Evolutionary conservation across 2,888 invertebrate genomes (phyloP).

Genomic region (Temnothorax ravouxi): DNA sequence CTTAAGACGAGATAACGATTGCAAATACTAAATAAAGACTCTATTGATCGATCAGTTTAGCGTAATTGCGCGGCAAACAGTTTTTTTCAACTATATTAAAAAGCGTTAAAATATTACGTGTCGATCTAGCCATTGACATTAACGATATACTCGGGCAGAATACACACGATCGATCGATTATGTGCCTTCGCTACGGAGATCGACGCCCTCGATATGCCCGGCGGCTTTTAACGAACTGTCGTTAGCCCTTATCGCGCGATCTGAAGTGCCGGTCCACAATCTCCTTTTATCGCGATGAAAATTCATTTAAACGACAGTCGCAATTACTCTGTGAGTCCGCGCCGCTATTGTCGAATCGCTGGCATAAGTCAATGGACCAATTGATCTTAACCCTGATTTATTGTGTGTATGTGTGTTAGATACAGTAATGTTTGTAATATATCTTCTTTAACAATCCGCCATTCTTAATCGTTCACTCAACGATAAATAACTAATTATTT

Average conservation of each 20-base stretch:
- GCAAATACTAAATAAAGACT: not conserved
- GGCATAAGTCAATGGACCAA: conserved; percentile 40
- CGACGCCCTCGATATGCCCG: conserved; percentile 60
- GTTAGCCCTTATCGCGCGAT: conserved; percentile 71
- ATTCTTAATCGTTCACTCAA: not conserved
- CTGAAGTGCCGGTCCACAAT: conserved; percentile 61
- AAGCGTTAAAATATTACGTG: conserved; percentile 2
- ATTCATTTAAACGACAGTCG: conserved; percentile 71
- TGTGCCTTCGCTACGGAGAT: conserved; percentile 56
- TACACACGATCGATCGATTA: conserved; percentile 61
- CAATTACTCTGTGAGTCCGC: conserved; percentile 56
- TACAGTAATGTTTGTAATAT: conserved; percentile 13
- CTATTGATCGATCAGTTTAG: conserved; percentile 18
- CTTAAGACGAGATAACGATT: not conserved
- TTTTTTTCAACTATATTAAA: conserved; percentile 15
- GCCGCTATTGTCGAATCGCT: conserved; percentile 48
- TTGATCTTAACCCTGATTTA: conserved; percentile 31
- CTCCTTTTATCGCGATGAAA: conserved; percentile 69
- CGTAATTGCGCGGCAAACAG: conserved; percentile 2
- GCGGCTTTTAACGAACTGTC: conserved; percentile 72
- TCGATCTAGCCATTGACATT: conserved; percentile 7
- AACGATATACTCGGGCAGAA: conserved; percentile 19
- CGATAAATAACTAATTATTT: not conserved
- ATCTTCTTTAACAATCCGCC: conserved; percentile 5
- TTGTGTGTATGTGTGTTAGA: too few species aligned